A percentile compares a stretch with the other conserved stretches of the same genome.
These are phyloP conservation scores for Apostichopus leukothele DNA, from an alignment of 53 echinoderm and acorn worm species.

Conservation along the genomic window DNA sequence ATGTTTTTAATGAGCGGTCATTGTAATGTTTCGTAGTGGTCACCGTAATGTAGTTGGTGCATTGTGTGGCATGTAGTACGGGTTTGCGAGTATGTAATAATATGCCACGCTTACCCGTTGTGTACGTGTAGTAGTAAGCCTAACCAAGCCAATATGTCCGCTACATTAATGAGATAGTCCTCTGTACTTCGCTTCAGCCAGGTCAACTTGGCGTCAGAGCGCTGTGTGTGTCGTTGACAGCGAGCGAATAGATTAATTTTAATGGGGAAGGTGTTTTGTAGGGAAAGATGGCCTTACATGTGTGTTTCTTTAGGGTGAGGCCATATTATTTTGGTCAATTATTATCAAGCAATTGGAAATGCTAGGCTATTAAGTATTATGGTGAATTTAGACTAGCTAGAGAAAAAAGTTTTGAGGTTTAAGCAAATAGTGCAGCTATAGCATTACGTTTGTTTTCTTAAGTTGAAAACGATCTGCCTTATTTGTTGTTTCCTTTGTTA, in stretches of 20 bases:
- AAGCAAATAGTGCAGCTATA: too few relatives aligned
- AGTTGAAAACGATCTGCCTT: too few relatives aligned
- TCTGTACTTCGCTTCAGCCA: slow-evolving; percentile 22
- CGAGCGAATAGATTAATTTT: slow-evolving; percentile 26
- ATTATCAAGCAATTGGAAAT: too few relatives aligned
- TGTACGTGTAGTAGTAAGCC: slow-evolving; percentile 20
- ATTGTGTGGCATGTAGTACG: slow-evolving; percentile 28
- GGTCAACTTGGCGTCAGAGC: slow-evolving; percentile 36
- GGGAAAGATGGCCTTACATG: not conserved
- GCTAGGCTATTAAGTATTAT: too few relatives aligned
- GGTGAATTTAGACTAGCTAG: too few relatives aligned
- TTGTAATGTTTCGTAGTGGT: slow-evolving; percentile 49
- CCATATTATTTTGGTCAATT: not conserved
- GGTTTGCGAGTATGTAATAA: slow-evolving; percentile 32
- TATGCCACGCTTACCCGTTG: slow-evolving; percentile 20
- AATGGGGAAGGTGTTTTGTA: slow-evolving; percentile 20
- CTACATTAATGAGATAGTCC: slow-evolving; percentile 41
- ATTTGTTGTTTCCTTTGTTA: too few relatives aligned
- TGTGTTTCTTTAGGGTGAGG: not conserved
- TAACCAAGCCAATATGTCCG: slow-evolving; percentile 48
- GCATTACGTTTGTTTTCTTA: too few relatives aligned
- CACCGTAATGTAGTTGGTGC: slow-evolving; percentile 42
- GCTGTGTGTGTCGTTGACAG: slow-evolving; percentile 20
- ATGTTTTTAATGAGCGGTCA: slow-evolving; percentile 46
- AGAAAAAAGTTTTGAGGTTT: too few relatives aligned